Percentiles rank a stretch among this genome's conserved stretches.
Evolutionary conservation across 2,797 vertebrate species (phyloP).

Genomic region (Xiphophorus birchmanni): DNA sequence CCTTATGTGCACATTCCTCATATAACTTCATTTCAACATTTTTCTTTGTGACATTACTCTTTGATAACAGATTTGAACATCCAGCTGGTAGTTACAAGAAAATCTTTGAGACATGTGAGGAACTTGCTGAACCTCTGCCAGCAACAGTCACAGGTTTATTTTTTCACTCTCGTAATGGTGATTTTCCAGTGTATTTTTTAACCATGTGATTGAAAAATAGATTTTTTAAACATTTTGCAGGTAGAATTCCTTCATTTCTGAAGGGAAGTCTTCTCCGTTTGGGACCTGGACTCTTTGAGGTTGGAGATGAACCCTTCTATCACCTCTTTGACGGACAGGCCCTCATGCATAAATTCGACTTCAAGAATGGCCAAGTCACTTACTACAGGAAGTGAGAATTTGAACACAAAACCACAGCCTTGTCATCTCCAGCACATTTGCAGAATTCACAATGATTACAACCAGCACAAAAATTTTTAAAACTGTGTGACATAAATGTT

Average conservation of each 20-base stretch:
- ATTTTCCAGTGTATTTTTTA: neutral
- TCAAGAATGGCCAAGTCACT: slow-evolving; percentile 94
- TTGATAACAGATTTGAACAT: slow-evolving; percentile 89
- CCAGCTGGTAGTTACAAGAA: slow-evolving; percentile 95
- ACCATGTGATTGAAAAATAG: neutral
- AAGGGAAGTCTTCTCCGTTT: slow-evolving; percentile 93
- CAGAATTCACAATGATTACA: neutral
- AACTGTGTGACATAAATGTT: neutral
- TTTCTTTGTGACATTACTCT: slow-evolving; percentile 18
- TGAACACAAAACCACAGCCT: neutral
- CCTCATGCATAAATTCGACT: slow-evolving; percentile 97
- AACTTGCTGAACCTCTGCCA: slow-evolving; percentile 89
- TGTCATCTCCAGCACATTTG: neutral
- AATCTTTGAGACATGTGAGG: slow-evolving; percentile 96
- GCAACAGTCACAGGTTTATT: slow-evolving; percentile 90
- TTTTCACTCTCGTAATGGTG: slow-evolving; percentile 36
- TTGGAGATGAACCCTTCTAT: slow-evolving; percentile 92
- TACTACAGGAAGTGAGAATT: slow-evolving; percentile 89
- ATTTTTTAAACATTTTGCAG: slow-evolving; percentile 65
- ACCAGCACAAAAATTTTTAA: neutral
- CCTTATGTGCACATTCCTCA: slow-evolving; percentile 1
- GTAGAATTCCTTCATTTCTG: slow-evolving; percentile 91
- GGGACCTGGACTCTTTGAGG: slow-evolving; percentile 94
- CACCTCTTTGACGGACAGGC: slow-evolving; percentile 98
- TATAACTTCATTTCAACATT: neutral